A percentile compares a stretch with the other conserved stretches of the same genome.
Evolutionary conservation across 2,113 vertebrate species (phyloP).

Genomic region (Odobenus rosmarus): DNA sequence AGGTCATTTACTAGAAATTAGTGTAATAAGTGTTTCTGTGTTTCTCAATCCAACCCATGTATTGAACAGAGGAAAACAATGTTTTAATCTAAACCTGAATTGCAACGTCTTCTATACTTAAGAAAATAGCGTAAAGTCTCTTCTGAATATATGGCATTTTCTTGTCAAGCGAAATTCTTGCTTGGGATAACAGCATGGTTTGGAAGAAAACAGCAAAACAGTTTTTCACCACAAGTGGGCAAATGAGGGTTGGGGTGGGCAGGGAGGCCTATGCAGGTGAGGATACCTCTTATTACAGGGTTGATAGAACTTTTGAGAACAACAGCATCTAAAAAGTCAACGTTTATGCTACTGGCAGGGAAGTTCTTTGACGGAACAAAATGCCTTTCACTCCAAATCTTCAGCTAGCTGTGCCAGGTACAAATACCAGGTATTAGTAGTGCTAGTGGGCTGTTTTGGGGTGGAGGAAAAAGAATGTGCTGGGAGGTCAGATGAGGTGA

Average conservation of each 20-base stretch:
- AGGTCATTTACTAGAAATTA: neutral
- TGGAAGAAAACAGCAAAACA: neutral
- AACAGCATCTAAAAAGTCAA: neutral
- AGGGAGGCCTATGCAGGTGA: neutral
- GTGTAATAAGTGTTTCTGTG: neutral
- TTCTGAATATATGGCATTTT: neutral
- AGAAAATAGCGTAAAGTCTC: neutral
- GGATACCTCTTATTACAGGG: neutral
- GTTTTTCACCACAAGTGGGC: neutral
- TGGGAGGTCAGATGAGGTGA: neutral
- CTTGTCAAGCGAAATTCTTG: neutral
- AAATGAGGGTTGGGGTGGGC: neutral
- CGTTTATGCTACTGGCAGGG: neutral
- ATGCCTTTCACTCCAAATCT: neutral
- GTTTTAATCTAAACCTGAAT: neutral
- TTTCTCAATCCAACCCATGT: neutral
- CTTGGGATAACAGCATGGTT: neutral
- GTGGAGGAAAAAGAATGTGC: neutral
- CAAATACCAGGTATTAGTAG: neutral
- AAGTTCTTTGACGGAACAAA: neutral
- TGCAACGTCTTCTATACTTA: neutral
- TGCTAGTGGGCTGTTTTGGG: neutral
- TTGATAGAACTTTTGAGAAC: neutral
- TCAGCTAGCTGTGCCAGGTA: accelerated
- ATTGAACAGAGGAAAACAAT: neutral